phyloP scores from a whole-genome alignment of 2,113 vertebrate species.

The Sylvietta virens region DNA sequence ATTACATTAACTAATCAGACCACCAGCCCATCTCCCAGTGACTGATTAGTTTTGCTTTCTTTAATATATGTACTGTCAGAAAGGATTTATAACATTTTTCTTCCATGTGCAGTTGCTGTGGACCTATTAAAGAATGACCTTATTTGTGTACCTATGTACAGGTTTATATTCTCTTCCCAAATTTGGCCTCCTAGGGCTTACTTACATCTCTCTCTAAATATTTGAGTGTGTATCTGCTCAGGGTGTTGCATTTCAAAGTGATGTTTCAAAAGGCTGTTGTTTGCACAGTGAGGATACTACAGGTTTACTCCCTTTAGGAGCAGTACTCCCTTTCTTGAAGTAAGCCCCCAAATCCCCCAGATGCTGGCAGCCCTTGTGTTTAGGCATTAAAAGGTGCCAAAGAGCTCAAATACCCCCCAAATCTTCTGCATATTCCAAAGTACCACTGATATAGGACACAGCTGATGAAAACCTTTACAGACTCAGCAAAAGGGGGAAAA shows the following conservation, averaged over 20 bases:
- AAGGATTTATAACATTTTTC: neutral
- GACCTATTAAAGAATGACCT: neutral
- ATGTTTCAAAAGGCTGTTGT: neutral
- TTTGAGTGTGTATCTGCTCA: neutral
- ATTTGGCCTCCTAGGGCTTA: neutral
- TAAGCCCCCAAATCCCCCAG: neutral
- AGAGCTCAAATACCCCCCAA: neutral
- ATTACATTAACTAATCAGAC: neutral
- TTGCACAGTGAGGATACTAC: neutral
- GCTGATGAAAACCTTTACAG: neutral
- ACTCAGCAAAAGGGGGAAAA: neutral
- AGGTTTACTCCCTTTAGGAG: neutral
- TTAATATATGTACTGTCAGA: neutral
- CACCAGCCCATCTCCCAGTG: neutral
- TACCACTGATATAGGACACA: neutral
- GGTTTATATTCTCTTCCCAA: neutral
- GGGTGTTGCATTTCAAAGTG: neutral
- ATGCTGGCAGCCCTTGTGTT: neutral
- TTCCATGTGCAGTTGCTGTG: neutral
- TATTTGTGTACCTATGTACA: neutral
- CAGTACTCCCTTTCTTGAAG: neutral
- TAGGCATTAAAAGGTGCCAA: neutral
- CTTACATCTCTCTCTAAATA: neutral
- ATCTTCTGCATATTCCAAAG: neutral
- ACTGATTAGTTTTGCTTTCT: neutral